phyloP scores from a whole-genome alignment of 2,888 invertebrate species.

The Phortica magna region DNA sequence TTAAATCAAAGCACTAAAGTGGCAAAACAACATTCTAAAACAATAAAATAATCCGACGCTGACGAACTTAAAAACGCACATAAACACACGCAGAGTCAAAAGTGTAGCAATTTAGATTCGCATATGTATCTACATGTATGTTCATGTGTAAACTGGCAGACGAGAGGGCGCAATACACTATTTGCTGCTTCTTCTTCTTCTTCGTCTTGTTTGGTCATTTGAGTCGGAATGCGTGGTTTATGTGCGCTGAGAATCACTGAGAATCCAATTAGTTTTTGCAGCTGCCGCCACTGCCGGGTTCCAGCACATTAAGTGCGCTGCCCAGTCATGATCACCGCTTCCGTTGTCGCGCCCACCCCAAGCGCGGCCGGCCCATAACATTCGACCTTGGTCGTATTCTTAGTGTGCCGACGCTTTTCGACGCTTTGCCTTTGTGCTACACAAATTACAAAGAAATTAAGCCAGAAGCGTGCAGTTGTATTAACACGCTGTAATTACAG shows the following conservation, averaged over 20 bases:
- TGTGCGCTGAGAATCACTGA: not conserved
- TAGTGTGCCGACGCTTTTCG: too few species aligned
- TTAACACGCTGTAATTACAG: slow-evolving; percentile 23
- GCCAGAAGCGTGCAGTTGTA: not conserved
- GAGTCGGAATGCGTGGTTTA: not conserved
- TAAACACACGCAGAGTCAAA: not conserved
- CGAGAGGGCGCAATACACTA: not conserved
- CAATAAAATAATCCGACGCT: slow-evolving; percentile 57
- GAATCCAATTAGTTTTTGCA: not conserved
- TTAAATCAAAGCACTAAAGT: slow-evolving; percentile 51
- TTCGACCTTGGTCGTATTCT: too few species aligned
- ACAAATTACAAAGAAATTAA: slow-evolving; percentile 16
- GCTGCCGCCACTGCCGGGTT: not conserved
- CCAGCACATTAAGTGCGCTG: slow-evolving; percentile 17
- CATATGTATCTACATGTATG: not conserved
- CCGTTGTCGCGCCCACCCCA: too few species aligned
- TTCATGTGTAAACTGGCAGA: not conserved
- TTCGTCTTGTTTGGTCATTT: not conserved
- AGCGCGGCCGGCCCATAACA: too few species aligned
- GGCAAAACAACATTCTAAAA: slow-evolving; percentile 68
- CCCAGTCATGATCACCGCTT: not conserved
- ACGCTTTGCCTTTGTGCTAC: too few species aligned
- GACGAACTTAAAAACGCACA: slow-evolving; percentile 33
- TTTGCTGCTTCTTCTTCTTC: not conserved
- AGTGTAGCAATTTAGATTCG: not conserved